These are phyloP conservation scores for Cheilosia grossa DNA, from an alignment of 2,888 invertebrate species.

Conservation along the genomic window DNA sequence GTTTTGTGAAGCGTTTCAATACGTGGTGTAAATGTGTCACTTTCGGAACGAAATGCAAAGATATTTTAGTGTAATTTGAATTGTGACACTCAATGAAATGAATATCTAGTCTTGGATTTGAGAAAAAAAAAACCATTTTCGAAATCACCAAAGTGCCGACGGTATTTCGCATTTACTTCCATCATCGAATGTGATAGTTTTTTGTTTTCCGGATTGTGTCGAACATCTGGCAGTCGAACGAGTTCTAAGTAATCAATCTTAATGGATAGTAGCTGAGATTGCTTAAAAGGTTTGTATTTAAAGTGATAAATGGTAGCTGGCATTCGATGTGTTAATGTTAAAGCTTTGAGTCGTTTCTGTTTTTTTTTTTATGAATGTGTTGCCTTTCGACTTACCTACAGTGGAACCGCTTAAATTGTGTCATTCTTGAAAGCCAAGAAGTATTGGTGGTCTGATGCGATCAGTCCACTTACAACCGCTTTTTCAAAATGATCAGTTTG, in stretches of 20 bases:
- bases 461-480: too few species aligned
- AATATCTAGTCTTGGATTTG: constrained; percentile 19
- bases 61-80: constrained; percentile 1
- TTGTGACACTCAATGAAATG: constrained; percentile 1
- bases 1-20: background rate
- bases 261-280: constrained; percentile 75
- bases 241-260: constrained; percentile 48
- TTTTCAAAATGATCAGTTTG: too few species aligned
- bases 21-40: background rate
- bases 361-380: too few species aligned
- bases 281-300: constrained; percentile 55
- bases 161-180: constrained; percentile 53
- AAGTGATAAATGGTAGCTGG: too few species aligned
- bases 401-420: too few species aligned
- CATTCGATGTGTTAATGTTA: too few species aligned
- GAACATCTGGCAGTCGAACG: constrained; percentile 30
- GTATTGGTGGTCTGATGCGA: too few species aligned
- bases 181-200: constrained; percentile 48
- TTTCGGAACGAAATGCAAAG: background rate
- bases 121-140: background rate
- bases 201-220: constrained; percentile 11
- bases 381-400: too few species aligned
- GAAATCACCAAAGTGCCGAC: constrained; percentile 69
- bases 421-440: too few species aligned
- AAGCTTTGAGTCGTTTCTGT: too few species aligned